Evolutionary conservation across 2,113 vertebrate species (phyloP).

Genomic region (Prionailurus bengalensis): DNA sequence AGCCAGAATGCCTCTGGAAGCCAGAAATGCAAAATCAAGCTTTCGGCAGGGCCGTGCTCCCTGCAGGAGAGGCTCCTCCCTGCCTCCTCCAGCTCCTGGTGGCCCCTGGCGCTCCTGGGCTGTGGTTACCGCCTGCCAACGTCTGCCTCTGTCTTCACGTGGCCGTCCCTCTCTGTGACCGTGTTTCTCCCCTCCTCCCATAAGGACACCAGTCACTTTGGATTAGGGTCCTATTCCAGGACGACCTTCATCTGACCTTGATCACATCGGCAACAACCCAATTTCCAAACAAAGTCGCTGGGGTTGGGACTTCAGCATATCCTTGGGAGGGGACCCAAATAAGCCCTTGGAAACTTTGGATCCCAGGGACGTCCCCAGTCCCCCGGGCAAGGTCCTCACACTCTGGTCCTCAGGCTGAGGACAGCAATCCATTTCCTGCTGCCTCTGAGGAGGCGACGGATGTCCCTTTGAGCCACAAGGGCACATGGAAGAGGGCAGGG

Average conservation of each 20-base stretch:
- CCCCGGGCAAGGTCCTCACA: neutral
- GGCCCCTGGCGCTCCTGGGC: neutral
- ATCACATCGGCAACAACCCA: no score
- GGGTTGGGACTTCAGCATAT: neutral
- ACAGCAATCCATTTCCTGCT: neutral
- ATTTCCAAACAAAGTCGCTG: neutral
- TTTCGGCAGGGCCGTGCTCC: fast-evolving
- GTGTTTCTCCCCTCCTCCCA: no score
- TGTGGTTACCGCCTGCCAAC: neutral
- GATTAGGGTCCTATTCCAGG: neutral
- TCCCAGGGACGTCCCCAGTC: neutral
- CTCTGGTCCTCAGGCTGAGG: neutral
- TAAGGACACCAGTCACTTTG: neutral
- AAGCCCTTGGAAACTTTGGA: neutral
- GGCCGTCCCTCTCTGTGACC: neutral
- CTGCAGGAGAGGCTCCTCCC: neutral
- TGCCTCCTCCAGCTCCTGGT: neutral
- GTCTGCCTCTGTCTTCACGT: neutral
- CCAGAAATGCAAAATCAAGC: neutral
- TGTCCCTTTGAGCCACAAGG: neutral
- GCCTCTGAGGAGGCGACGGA: neutral
- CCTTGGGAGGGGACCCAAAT: neutral
- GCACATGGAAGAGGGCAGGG: fast-evolving
- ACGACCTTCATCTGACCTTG: neutral
- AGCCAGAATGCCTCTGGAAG: neutral